Evolutionary conservation across 35 echinoderm and acorn worm genomes (phyloP).

Genomic region (Amphiura filiformis): DNA sequence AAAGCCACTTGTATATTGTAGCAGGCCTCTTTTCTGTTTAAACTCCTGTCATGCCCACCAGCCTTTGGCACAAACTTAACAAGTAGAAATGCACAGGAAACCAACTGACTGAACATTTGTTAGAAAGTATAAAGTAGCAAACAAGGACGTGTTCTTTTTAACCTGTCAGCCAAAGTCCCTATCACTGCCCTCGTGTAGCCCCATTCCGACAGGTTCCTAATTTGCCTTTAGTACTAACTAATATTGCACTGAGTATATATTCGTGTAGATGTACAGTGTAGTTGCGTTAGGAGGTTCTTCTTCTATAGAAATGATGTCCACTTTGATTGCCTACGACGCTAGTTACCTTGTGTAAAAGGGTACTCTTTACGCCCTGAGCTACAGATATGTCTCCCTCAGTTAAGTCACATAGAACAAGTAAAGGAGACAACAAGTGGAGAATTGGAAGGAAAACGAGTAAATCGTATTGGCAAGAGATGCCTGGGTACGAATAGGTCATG

Average conservation of each 20-base stretch:
- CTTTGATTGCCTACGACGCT: background rate
- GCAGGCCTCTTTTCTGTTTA: constrained; percentile 9
- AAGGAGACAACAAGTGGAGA: background rate
- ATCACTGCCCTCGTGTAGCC: background rate
- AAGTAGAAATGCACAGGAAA: background rate
- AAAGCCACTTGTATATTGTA: background rate
- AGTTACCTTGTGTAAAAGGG: background rate
- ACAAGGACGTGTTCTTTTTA: background rate
- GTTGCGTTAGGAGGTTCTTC: background rate
- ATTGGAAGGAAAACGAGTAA: no score
- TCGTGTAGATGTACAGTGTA: background rate
- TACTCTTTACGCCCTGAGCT: background rate
- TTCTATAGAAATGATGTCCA: background rate
- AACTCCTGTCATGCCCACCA: background rate
- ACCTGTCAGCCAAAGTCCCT: background rate
- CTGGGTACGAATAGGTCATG: no score
- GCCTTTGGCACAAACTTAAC: background rate
- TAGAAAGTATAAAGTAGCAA: background rate
- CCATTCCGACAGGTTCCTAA: background rate
- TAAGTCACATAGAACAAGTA: background rate
- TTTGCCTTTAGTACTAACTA: background rate
- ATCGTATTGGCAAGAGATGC: no score
- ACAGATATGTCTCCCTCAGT: background rate
- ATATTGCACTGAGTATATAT: background rate
- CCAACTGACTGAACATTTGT: background rate